phyloP scores from a whole-genome alignment of 2,888 invertebrate species.

The Eilema griseolum region DNA sequence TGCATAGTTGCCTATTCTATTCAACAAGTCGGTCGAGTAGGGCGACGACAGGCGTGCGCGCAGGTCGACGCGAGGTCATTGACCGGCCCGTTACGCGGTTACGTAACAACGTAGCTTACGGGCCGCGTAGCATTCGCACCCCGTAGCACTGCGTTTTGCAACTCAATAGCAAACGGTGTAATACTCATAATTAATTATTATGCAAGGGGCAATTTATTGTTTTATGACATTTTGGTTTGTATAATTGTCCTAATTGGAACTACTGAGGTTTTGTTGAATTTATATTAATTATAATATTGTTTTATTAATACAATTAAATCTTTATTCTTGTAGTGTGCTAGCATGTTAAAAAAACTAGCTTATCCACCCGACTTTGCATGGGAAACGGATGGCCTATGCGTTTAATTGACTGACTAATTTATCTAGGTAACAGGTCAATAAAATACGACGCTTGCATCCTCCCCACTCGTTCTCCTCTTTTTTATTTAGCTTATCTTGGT shows the following conservation, averaged over 20 bases:
- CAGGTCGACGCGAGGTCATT: slow-evolving; percentile 77
- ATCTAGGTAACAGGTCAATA: too few relatives aligned
- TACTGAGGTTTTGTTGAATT: not conserved
- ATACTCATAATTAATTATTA: slow-evolving; percentile 29
- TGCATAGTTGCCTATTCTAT: slow-evolving; percentile 47
- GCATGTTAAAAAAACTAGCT: not conserved
- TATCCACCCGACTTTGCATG: not conserved
- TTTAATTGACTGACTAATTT: too few relatives aligned
- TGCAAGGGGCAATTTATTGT: slow-evolving; percentile 32
- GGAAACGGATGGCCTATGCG: not conserved
- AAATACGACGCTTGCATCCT: too few relatives aligned
- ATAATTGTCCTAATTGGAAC: not conserved
- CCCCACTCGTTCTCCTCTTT: not conserved
- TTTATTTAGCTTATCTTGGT: too few relatives aligned
- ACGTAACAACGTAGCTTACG: slow-evolving; percentile 85
- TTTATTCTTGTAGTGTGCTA: not conserved
- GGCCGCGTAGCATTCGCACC: slow-evolving; percentile 67
- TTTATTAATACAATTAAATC: not conserved
- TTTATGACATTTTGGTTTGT: slow-evolving; percentile 27
- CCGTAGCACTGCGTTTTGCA: slow-evolving; percentile 57
- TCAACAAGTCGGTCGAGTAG: slow-evolving; percentile 60
- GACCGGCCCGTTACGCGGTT: slow-evolving; percentile 84
- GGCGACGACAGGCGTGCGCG: slow-evolving; percentile 80
- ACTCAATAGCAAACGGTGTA: slow-evolving; percentile 40
- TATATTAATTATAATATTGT: slow-evolving; percentile 6